phyloP scores from a whole-genome alignment of 1,140 invertebrate genomes.

The Calycopis cecrops region DNA sequence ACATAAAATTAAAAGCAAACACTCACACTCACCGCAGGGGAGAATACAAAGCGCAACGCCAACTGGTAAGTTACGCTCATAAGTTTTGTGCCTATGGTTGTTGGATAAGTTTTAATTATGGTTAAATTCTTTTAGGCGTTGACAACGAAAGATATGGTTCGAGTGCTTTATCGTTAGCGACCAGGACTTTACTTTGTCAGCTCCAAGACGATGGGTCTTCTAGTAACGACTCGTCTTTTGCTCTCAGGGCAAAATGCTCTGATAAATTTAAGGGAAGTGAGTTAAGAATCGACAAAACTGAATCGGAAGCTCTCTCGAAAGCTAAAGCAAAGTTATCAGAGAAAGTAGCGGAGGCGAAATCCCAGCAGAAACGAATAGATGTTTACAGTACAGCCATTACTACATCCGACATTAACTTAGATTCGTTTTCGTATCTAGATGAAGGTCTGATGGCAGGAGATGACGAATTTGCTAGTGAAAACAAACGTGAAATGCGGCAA shows the following conservation, averaged over 20 bases:
- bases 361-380: conserved; percentile 65
- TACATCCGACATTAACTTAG: conserved; percentile 69
- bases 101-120: conserved; percentile 18
- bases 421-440: conserved; percentile 71
- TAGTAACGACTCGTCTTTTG: conserved; percentile 71
- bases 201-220: conserved; percentile 71
- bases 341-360: conserved; percentile 59
- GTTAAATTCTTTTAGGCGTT: conserved; percentile 54
- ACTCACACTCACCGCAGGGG: conserved; percentile 41
- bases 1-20: conserved; percentile 38
- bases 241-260: conserved; percentile 47
- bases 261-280: conserved; percentile 40
- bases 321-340: conserved; percentile 62
- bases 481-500: conserved; percentile 37
- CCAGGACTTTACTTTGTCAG: conserved; percentile 66
- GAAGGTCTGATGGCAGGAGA: conserved; percentile 67
- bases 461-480: conserved; percentile 49
- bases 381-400: conserved; percentile 70
- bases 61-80: conserved; percentile 45
- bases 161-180: conserved; percentile 52
- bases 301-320: conserved; percentile 59
- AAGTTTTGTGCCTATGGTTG: conserved; percentile 10
- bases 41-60: conserved; percentile 44
- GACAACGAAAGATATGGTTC: conserved; percentile 56
- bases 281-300: conserved; percentile 45